These are phyloP conservation scores for Dione juno DNA, from an alignment of 2,888 invertebrate species.

Conservation along the genomic window DNA sequence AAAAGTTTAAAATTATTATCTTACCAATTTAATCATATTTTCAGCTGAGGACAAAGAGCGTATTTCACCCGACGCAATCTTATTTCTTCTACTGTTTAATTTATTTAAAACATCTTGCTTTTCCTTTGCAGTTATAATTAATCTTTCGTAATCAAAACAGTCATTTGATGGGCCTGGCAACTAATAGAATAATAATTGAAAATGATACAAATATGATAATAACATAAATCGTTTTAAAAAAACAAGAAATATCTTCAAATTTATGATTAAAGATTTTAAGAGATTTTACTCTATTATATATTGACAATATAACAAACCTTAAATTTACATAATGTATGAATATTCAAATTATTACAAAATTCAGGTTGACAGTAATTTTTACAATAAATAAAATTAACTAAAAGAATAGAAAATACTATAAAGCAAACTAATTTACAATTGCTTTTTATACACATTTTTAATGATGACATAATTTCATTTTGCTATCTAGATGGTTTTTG, in stretches of 20 bases:
- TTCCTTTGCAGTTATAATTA: slow-evolving; percentile 58
- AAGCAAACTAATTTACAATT: slow-evolving; percentile 37
- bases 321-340: slow-evolving; percentile 65
- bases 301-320: slow-evolving; percentile 51
- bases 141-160: slow-evolving; percentile 63
- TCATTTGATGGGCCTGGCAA: slow-evolving; percentile 54
- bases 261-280: not conserved
- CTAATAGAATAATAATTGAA: slow-evolving; percentile 28
- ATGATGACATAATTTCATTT: not conserved
- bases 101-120: slow-evolving; percentile 65
- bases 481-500: slow-evolving; percentile 8
- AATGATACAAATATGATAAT: not conserved
- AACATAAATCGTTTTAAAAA: not conserved
- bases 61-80: slow-evolving; percentile 71
- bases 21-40: slow-evolving; percentile 73
- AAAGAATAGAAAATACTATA: slow-evolving; percentile 36
- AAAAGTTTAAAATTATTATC: not conserved
- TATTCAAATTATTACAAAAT: slow-evolving; percentile 59
- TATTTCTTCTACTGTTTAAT: slow-evolving; percentile 71
- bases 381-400: slow-evolving; percentile 47
- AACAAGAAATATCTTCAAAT: not conserved
- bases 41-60: slow-evolving; percentile 67
- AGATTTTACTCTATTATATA: not conserved
- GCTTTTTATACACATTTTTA: slow-evolving; percentile 46
- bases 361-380: slow-evolving; percentile 58